Conservation (phyloP, 2,113 vertebrate genomes). For the Rafetus swinhoei region DNA sequence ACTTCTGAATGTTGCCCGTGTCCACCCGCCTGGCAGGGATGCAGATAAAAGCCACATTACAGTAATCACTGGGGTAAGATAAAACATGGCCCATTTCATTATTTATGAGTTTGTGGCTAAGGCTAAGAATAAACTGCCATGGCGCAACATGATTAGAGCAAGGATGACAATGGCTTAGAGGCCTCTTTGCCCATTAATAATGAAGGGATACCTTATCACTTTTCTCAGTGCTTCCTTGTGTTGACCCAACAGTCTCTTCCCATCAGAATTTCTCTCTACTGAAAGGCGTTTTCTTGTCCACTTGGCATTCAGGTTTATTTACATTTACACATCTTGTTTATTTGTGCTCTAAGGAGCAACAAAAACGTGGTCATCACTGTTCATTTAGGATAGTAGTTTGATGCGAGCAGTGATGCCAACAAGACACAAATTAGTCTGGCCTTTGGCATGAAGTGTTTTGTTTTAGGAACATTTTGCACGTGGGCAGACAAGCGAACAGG, state of each 20-base stretch:
- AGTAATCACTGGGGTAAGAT: constrained; percentile 61
- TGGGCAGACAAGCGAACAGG: background rate
- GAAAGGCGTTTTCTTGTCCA: background rate
- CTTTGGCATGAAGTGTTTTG: background rate
- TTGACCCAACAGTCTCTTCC: constrained; percentile 32
- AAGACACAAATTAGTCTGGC: background rate
- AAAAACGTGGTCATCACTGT: background rate
- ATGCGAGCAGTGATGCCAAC: background rate
- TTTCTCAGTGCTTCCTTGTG: constrained; percentile 29
- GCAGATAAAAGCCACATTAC: constrained; percentile 62
- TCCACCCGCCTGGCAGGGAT: constrained; percentile 53
- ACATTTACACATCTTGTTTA: background rate
- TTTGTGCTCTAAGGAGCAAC: background rate
- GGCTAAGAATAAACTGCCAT: constrained; percentile 65
- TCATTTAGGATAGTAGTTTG: background rate
- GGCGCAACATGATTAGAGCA: constrained; percentile 77
- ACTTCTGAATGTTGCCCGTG: constrained; percentile 37
- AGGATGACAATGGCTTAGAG: constrained; percentile 49
- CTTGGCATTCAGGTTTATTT: background rate
- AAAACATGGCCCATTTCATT: constrained; percentile 71
- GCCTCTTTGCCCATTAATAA: constrained; percentile 81
- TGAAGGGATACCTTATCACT: constrained; percentile 77
- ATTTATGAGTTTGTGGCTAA: constrained; percentile 75
- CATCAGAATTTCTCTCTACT: background rate
- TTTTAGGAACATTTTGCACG: background rate